Evolutionary conservation across 2,113 vertebrate genomes (phyloP), one percentile per base, ranked within the genome.

Genomic region (Muntiacus muntjak): DNA sequence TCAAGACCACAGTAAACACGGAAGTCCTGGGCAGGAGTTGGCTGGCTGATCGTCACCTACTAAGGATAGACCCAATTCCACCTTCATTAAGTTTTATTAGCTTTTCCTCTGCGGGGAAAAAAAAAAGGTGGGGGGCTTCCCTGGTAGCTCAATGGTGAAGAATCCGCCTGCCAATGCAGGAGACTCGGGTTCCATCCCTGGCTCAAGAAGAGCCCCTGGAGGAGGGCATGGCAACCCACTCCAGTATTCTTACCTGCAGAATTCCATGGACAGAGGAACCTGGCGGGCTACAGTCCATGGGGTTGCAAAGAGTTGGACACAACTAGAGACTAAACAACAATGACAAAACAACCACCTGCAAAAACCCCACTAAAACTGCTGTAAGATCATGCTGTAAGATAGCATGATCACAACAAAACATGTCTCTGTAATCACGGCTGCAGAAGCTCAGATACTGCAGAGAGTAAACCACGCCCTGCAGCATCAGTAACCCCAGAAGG

Each of bases 351-450:
- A 40, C 67, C 67, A 71, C n/a, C 19, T 23, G n/a, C 10, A 5
- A 33, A 28, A 76, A 19, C 45, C 15, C 2, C 3, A 54, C n/a
- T 8, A 5, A 9, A 47, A 64, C 5, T 26, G 40, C 62, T 7
- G 1, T 10, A n/a, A 57, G 55, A 52, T 0, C 40, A 40, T 26
- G 40, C 54, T 7, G 1, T 10, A n/a, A 57, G 55, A 52, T 0
- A 25, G 40, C 36, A n/a, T 1, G 2, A 15, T 10, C 82, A n/a
- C 43, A 4, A 30, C 50, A 33, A n/a, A 25, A 17, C 0, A 40
- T 0, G 16, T 2, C 21, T 40, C 28, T 19, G 11, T 17, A 1
- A 0, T 1, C 26, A 15, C 6, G 1, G 33, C 16, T 4, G 16
- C 21, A 45, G 55, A 45, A 30, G 7, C 50, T 79, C 19, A 17